Base-by-base conservation (phyloP, 2,113 vertebrate genomes). In the Actinemys pallida region DNA sequence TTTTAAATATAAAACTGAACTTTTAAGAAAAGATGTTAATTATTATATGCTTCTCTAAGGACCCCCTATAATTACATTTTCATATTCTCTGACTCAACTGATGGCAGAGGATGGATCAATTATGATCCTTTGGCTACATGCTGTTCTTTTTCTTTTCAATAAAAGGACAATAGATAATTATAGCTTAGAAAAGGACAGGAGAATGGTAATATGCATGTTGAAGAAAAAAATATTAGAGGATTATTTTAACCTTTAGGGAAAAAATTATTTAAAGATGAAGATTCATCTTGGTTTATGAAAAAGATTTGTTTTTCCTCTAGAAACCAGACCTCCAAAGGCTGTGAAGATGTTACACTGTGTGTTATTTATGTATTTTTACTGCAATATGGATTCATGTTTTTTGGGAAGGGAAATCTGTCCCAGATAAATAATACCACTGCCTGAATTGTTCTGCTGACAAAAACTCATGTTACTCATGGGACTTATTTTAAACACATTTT, bases 81-180 rank as follows among this genome's bases (percentile, higher is more conserved):
- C 81, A 81, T 95, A 96, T 96, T 88, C 87, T 53, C 29, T 90
- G 94, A 94, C 93, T 96, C 93, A 83, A 76, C 39, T 96, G 93
- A 95, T 95, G 89, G 85, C 89, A 91, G 94, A 95, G 89, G 83
- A 84, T 95, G 93, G 94, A 72, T 86, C 93, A 81, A 19, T 88
- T 94, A 94, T 93, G 95, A 96, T 95, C 19, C 95, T 95, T 94
- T 95, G 96, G 90, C 97, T 97, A 94, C 57, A 14, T 76, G 91
- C 72, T 62, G 82, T 75, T 95, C 95, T 96, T 83, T 88, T 89
- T 88, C 83, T 92, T 97, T 94, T 95, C 93, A 92, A 1, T 91
- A 79, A 91, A 88, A 76, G 84, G 86, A 97, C 81, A 95, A 92
- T 92, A 92, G 92, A 90, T 96, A 97, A 97, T 97, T 95, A 94